Evolutionary conservation across 2,797 vertebrate species (phyloP), one percentile per base, ranked within the genome.

Genomic region (Acipenser ruthenus): DNA sequence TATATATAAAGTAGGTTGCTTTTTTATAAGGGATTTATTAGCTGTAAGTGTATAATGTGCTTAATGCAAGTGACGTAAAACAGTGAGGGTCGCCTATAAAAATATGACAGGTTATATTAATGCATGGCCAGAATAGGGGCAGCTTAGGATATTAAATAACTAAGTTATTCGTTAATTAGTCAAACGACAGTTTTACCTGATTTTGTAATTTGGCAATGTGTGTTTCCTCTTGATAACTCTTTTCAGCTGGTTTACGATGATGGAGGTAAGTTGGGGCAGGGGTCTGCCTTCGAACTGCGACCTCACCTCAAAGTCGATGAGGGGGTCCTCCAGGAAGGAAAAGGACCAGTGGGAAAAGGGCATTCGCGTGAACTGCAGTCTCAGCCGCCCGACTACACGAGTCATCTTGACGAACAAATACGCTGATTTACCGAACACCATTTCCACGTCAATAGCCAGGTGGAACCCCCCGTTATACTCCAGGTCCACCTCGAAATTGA

Each of bases 341-440:
- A 98, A 98, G 73, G 92, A 95, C 97, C 96, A 99, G 81, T 99
- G 95, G 1, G 94, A 94, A 89, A 96, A 99, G 78, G 97, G 97
- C 81, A 89, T 78, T 68, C 95, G 94, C 0, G 94, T 94, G 82
- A 98, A 93, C 80, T 95, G 94, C 82, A 99, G 90, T 82, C 93
- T 84, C 73, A 99, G 82, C 56, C 87, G 81, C 0, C 97, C 96
- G 67, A 83, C 87, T 71, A 99, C 92, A 5, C 91, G 90, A 55
- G 87, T 86, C 91, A 99, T 93, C 84, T 95, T 96, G 50, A 98
- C 96, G 71, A 95, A 98, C 68, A 99, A 93, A 81, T 94, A 97
- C 13, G 96, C 97, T 0, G 95, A 96, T 89, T 98, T 98, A 73
- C 96, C 95, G 10, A 99, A 99, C 60, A 99, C 91, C 71, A 99